Evolutionary conservation across 2,888 invertebrate genomes (phyloP).

Genomic region (Phorcus lineatus): DNA sequence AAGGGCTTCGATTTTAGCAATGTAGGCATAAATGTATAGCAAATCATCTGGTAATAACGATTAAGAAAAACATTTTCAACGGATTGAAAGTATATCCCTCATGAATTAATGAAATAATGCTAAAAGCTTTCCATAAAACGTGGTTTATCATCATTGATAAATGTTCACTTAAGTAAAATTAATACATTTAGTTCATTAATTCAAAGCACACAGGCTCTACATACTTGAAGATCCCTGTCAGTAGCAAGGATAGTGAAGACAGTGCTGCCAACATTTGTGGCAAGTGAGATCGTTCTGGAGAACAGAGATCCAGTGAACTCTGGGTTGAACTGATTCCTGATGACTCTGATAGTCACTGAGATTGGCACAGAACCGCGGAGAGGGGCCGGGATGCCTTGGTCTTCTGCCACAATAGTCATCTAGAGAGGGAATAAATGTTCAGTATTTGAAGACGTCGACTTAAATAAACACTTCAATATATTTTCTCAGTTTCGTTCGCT

Average conservation of each 20-base stretch:
- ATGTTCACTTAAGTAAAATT: too few relatives aligned
- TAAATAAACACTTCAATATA: too few relatives aligned
- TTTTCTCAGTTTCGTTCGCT: too few relatives aligned
- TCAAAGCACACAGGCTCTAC: not conserved
- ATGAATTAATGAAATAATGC: too few relatives aligned
- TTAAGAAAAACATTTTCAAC: too few relatives aligned
- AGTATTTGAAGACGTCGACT: too few relatives aligned
- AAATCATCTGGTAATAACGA: too few relatives aligned
- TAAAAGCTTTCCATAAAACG: not conserved
- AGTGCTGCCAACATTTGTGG: conserved; percentile 38
- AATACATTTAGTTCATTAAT: too few relatives aligned
- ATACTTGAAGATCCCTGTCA: conserved; percentile 54
- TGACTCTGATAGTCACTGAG: conserved; percentile 58
- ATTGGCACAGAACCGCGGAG: conserved; percentile 46
- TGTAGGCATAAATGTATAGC: too few relatives aligned
- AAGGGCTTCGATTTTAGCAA: too few relatives aligned
- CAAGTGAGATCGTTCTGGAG: conserved; percentile 45
- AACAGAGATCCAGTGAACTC: conserved; percentile 57
- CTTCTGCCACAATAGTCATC: conserved; percentile 60
- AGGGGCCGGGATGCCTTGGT: conserved; percentile 56
- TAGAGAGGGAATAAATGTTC: conserved; percentile 29
- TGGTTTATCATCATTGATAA: too few relatives aligned
- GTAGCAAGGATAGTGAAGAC: conserved; percentile 52
- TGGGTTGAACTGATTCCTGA: conserved; percentile 62
- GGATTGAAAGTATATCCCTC: too few relatives aligned